Evolutionary conservation across 1,140 invertebrate species (phyloP).

Genomic region (Amyelois transitella): DNA sequence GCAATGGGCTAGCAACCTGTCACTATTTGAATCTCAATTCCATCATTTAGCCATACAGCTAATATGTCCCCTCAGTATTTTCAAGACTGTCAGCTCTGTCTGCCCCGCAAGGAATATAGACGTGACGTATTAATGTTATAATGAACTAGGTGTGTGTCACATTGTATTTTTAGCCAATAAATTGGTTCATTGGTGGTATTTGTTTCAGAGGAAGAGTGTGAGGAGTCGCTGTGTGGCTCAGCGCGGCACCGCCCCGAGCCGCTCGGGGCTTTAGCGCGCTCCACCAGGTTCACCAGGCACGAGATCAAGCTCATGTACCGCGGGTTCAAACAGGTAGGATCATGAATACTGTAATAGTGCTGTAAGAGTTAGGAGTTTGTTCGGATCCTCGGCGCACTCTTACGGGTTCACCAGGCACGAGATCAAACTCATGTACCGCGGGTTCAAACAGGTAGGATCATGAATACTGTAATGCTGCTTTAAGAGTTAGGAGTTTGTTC

Average conservation of each 20-base stretch:
- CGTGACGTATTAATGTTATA: too few species aligned
- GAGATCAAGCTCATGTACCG: slow-evolving; percentile 95
- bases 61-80: too few species aligned
- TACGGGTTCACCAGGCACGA: slow-evolving; percentile 92
- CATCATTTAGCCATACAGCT: too few species aligned
- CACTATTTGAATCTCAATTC: too few species aligned
- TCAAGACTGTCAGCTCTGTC: too few species aligned
- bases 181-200: background rate
- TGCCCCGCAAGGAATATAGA: too few species aligned
- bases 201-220: slow-evolving; percentile 80
- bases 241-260: slow-evolving; percentile 88
- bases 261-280: slow-evolving; percentile 85
- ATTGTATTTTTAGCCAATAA: too few species aligned
- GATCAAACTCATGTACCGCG: slow-evolving; percentile 94
- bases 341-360: background rate
- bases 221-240: slow-evolving; percentile 78
- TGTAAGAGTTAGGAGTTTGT: too few species aligned
- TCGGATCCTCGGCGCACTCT: slow-evolving; percentile 85
- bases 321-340: slow-evolving; percentile 89
- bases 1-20: too few species aligned
- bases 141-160: too few species aligned
- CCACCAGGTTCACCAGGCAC: slow-evolving; percentile 89
- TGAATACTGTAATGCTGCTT: background rate
- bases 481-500: too few species aligned
- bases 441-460: slow-evolving; percentile 87